Evolutionary conservation across 1,140 invertebrate species (phyloP).

Genomic region (Caenorhabditis remanei): DNA sequence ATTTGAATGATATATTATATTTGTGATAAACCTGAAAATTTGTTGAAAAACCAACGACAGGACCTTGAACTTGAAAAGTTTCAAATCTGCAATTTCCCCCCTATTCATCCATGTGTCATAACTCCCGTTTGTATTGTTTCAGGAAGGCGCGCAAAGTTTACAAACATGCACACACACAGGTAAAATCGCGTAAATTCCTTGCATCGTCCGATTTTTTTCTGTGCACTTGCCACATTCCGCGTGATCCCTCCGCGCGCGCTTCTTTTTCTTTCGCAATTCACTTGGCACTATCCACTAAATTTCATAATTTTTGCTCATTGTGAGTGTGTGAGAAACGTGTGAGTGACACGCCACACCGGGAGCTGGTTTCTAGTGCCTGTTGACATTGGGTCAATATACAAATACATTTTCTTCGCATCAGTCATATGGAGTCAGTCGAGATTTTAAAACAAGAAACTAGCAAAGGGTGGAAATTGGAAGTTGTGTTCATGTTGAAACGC

Average conservation of each 20-base stretch:
- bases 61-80: too few relatives aligned
- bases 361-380: constrained; percentile 47
- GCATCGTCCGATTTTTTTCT: constrained; percentile 22
- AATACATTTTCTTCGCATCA: constrained; percentile 19
- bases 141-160: constrained; percentile 19
- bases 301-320: constrained; percentile 55
- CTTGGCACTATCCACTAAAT: constrained; percentile 15
- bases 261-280: neutral
- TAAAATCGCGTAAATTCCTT: constrained; percentile 36
- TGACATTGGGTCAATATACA: constrained; percentile 53
- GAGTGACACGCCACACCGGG: constrained; percentile 20
- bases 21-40: too few relatives aligned
- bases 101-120: neutral
- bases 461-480: neutral
- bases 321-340: constrained; percentile 38
- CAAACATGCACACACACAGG: constrained; percentile 6
- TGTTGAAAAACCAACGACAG: too few relatives aligned
- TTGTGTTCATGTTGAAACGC: neutral
- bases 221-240: constrained; percentile 16
- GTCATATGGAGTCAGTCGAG: neutral
- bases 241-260: neutral
- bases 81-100: too few relatives aligned
- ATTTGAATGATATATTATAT: too few relatives aligned
- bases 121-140: constrained; percentile 33
- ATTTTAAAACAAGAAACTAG: neutral